Percentiles rank a stretch among this genome's conserved stretches.
Evolutionary conservation across 2,797 vertebrate genomes (phyloP).

Genomic region (Hippocampus kuda): DNA sequence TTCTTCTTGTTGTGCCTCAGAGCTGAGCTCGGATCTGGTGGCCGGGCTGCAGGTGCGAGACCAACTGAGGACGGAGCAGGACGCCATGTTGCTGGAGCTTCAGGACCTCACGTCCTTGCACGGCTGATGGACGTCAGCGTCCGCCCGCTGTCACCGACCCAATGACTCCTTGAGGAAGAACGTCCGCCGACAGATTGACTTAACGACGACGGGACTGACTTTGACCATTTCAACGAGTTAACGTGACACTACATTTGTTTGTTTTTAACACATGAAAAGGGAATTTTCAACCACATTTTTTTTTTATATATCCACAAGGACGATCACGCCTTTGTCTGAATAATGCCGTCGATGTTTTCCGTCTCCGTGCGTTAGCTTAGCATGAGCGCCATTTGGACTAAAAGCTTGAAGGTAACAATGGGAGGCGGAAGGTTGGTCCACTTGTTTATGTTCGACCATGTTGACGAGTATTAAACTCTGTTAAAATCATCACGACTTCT

Average conservation of each 20-base stretch:
- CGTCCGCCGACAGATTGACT: not conserved
- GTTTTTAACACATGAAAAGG: not conserved
- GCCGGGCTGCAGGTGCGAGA: conserved; percentile 65
- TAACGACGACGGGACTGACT: not conserved
- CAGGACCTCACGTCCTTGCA: conserved; percentile 66
- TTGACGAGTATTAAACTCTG: no score
- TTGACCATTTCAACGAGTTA: not conserved
- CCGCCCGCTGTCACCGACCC: no score
- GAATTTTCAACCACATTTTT: not conserved
- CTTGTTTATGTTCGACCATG: no score
- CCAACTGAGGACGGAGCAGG: conserved; percentile 71
- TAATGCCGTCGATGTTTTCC: not conserved
- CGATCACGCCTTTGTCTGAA: not conserved
- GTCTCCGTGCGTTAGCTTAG: not conserved
- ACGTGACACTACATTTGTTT: no score
- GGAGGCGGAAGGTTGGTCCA: no score
- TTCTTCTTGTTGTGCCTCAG: conserved; percentile 30
- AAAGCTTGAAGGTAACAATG: no score
- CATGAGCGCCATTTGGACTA: no score
- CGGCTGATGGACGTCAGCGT: not conserved
- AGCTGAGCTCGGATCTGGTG: conserved; percentile 70
- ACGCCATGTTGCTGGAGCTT: conserved; percentile 72
- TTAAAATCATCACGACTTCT: no score
- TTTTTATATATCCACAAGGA: not conserved
- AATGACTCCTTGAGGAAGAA: not conserved